A percentile compares a stretch with the other conserved stretches of the same genome.
These are phyloP conservation scores for Lates calcarifer DNA, from an alignment of 2,113 vertebrate species.

Conservation along the genomic window DNA sequence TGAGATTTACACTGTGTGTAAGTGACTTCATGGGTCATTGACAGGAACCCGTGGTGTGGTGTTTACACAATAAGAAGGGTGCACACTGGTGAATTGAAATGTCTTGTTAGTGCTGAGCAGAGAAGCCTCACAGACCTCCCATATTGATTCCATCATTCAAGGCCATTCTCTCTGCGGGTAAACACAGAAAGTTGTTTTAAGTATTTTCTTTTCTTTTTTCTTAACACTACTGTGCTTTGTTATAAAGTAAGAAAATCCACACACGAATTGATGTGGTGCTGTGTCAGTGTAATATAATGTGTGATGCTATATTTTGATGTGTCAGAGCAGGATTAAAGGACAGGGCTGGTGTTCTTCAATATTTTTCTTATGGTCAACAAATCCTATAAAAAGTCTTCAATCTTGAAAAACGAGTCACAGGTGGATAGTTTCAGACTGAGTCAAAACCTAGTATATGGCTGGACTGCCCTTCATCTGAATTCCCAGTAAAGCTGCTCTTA, in stretches of 20 bases:
- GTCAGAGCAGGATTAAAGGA: neutral
- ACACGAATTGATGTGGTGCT: neutral
- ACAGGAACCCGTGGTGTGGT: slow-evolving; percentile 69
- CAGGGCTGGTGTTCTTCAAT: neutral
- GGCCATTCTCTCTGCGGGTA: neutral
- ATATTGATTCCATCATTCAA: slow-evolving; percentile 40
- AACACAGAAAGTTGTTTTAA: neutral
- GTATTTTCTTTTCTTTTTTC: neutral
- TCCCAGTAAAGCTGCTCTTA: too few species aligned
- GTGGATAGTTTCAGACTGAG: neutral
- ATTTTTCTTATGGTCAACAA: neutral
- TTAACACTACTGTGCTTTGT: neutral
- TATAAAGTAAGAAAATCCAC: neutral
- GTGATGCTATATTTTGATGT: neutral
- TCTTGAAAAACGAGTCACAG: neutral
- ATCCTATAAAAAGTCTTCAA: neutral
- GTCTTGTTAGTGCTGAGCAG: slow-evolving; percentile 62
- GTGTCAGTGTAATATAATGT: neutral
- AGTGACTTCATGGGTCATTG: slow-evolving; percentile 75
- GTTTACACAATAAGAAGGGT: slow-evolving; percentile 72
- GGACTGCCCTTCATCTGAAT: too few species aligned
- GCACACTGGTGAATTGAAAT: slow-evolving; percentile 63
- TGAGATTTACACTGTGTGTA: slow-evolving; percentile 62
- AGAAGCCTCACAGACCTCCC: slow-evolving; percentile 65
- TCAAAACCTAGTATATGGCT: too few species aligned